Percentiles rank a stretch among this genome's conserved stretches.
phyloP scores from a whole-genome alignment of 1,140 invertebrate genomes.

The Papilio glaucus region DNA sequence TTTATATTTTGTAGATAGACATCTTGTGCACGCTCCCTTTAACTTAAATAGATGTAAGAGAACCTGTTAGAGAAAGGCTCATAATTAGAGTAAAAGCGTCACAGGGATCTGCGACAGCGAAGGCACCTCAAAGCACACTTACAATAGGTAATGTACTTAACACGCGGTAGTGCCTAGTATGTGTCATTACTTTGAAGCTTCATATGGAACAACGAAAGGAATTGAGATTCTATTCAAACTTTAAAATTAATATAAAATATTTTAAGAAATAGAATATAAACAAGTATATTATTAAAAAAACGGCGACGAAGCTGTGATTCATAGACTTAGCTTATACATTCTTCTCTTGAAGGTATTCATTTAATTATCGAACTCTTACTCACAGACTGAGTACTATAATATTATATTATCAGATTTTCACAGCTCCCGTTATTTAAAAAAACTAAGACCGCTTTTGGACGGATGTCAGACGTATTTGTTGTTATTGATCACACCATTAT shows the following conservation, averaged over 20 bases:
- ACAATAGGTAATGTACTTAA: slow-evolving; percentile 82
- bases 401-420: no score
- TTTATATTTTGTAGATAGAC: slow-evolving; percentile 3
- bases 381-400: no score
- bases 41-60: slow-evolving; percentile 46
- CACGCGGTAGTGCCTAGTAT: slow-evolving; percentile 66
- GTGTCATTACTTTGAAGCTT: slow-evolving; percentile 59
- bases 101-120: slow-evolving; percentile 60
- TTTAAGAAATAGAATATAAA: no score
- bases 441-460: no score
- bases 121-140: slow-evolving; percentile 77
- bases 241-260: background rate
- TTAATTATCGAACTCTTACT: no score
- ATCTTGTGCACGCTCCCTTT: slow-evolving; percentile 34
- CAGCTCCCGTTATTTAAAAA: no score
- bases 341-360: no score
- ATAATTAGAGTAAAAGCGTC: slow-evolving; percentile 81
- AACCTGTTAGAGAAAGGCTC: slow-evolving; percentile 59
- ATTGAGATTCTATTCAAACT: slow-evolving; percentile 46
- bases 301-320: no score
- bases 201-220: slow-evolving; percentile 51
- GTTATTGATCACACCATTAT: no score
- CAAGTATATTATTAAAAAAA: no score
- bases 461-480: no score
- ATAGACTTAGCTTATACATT: no score